Evolutionary conservation across 2,797 vertebrate species (phyloP), one percentile per base, ranked within the genome.

Genomic region (Prunella strophiata): DNA sequence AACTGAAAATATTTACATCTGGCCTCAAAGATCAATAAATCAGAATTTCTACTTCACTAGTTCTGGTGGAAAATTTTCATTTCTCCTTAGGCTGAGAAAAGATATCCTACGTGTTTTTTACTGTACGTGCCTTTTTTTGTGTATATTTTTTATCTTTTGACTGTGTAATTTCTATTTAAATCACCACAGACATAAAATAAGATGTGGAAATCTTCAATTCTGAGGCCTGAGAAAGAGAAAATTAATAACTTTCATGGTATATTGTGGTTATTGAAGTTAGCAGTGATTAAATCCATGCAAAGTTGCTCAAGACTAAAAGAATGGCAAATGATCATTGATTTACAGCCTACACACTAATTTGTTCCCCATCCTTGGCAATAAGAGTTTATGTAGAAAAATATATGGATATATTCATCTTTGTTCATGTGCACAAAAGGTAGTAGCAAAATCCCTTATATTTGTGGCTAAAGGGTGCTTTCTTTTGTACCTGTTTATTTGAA

Each of bases 21-120:
- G 84, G 89, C 70, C 76, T 88, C 70, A 88, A 62, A 81, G 58
- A 88, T 94, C 85, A 48, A 83, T 96, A 91, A 75, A 94, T 89
- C 82, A 73, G 66, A 70, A 85, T 81, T 94, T 90, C 51, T 84
- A 45, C 40, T 88, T 89, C 42, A 63, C 40, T 84, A 47, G 51
- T 66, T 86, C 66, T 85, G 38, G n/a, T 88, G 73, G 63, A 91
- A 94, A 95, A 89, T 73, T 78, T 32, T 40, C 1, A 1, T 59
- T 48, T 66, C 11, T 81, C 36, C 76, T 75, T 25, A 78, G 54
- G 58, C 43, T 75, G 25, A 78, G 54, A 68, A 21, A 58, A 40
- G 4, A 30, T 18, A 32, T 23, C 25, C 57, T 61, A 6, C 21
- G 13, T 29, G 11, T 36, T 92, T 88, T 47, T 32, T 25, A 23